Conservation (phyloP, 2,797 vertebrate genomes). For the Salmo trutta region DNA sequence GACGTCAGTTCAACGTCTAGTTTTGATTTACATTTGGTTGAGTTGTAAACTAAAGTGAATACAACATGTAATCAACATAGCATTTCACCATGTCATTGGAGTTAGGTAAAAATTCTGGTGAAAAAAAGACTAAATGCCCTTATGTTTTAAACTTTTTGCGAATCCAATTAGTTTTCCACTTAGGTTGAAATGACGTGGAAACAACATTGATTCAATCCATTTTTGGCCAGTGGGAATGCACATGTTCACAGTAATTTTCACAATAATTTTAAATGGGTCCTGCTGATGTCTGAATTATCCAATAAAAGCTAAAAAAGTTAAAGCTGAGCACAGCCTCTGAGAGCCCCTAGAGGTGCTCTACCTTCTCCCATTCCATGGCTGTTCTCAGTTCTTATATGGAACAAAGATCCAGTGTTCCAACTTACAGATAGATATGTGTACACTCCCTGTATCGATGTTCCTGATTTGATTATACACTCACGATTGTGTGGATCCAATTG, state of each 20-base stretch:
- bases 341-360: constrained; percentile 68
- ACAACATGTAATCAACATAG: too few relatives aligned
- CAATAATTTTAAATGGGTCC: constrained; percentile 75
- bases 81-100: too few relatives aligned
- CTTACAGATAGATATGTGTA: constrained; percentile 78
- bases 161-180: too few relatives aligned
- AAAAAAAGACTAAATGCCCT: too few relatives aligned
- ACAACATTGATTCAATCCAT: too few relatives aligned
- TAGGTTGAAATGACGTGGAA: too few relatives aligned
- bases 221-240: constrained; percentile 26
- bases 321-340: constrained; percentile 65
- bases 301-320: constrained; percentile 75
- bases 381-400: constrained; percentile 61
- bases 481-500: constrained; percentile 74
- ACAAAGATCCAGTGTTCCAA: constrained; percentile 75
- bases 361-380: constrained; percentile 73
- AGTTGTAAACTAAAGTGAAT: too few relatives aligned
- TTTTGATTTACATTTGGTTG: too few relatives aligned
- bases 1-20: too few relatives aligned
- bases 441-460: constrained; percentile 74
- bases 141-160: too few relatives aligned
- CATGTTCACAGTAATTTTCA: constrained; percentile 68
- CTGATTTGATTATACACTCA: constrained; percentile 81
- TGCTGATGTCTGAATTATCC: constrained; percentile 74
- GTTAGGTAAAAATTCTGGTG: too few relatives aligned